A percentile compares a stretch with the other conserved stretches of the same genome.
These are phyloP conservation scores for Eupelmus urozonus DNA, from an alignment of 2,888 invertebrate species.

Conservation along the genomic window DNA sequence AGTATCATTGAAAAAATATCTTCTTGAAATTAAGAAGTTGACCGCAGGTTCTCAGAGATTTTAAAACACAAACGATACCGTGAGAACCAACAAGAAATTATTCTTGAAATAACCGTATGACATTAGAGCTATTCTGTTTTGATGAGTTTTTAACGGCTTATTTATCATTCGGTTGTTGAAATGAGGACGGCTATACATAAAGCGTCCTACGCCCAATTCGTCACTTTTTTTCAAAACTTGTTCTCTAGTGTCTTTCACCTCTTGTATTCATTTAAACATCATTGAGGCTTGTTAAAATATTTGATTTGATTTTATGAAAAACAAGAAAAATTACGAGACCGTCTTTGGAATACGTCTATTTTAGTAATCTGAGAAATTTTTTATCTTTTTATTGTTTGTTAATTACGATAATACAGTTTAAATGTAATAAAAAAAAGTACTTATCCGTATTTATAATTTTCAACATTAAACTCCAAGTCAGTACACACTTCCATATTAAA, in stretches of 20 bases:
- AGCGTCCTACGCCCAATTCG: conserved; percentile 52
- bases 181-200: conserved; percentile 58
- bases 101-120: conserved; percentile 54
- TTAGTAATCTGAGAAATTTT: no score
- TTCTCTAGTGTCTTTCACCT: conserved; percentile 20
- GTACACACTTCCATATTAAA: no score
- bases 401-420: no score
- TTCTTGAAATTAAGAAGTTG: no score
- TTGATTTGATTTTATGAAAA: neutral
- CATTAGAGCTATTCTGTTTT: neutral
- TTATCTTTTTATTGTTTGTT: no score
- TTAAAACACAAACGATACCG: no score
- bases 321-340: conserved; percentile 26
- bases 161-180: conserved; percentile 61
- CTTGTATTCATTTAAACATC: conserved; percentile 12
- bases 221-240: conserved; percentile 21
- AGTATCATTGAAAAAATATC: no score
- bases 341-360: neutral
- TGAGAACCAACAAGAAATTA: conserved; percentile 38
- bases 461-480: no score
- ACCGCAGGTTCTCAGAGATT: no score
- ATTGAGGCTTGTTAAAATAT: neutral
- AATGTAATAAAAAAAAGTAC: no score
- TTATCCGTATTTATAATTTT: no score
- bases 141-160: conserved; percentile 60